phyloP scores from a whole-genome alignment of 2,797 vertebrate genomes.

The Sebastes hopkinsi region DNA sequence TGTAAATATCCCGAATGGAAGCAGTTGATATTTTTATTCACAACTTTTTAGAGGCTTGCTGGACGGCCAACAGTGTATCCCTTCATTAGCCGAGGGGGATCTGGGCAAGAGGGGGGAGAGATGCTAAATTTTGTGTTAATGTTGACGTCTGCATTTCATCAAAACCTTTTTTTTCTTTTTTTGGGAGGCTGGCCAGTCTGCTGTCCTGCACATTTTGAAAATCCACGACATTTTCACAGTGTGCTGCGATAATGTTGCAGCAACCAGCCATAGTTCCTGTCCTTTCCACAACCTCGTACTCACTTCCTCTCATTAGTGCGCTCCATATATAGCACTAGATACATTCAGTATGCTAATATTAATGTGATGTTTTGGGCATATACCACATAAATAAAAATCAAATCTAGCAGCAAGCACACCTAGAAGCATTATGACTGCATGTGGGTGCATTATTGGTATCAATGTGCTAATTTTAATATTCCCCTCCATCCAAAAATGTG shows the following conservation, averaged over 20 bases:
- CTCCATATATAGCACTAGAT: background rate
- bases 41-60: slow-evolving; percentile 75
- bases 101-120: slow-evolving; percentile 56
- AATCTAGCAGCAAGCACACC: background rate
- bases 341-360: background rate
- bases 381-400: background rate
- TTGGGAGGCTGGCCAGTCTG: slow-evolving; percentile 32
- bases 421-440: background rate
- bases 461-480: background rate
- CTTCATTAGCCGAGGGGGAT: slow-evolving; percentile 78
- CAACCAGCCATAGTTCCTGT: slow-evolving; percentile 31
- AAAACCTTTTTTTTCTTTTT: slow-evolving; percentile 67
- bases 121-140: slow-evolving; percentile 80
- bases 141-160: slow-evolving; percentile 84
- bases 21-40: slow-evolving; percentile 84
- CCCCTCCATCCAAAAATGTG: background rate
- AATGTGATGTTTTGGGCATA: background rate
- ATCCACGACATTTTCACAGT: slow-evolving; percentile 40
- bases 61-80: slow-evolving; percentile 77
- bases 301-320: slow-evolving; percentile 8
- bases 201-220: slow-evolving; percentile 58
- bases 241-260: slow-evolving; percentile 29
- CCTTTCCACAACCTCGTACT: slow-evolving; percentile 32
- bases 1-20: slow-evolving; percentile 83
- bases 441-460: background rate